Evolutionary conservation across 1,140 invertebrate species (phyloP), one percentile per base, ranked within the genome.

Genomic region (Drosophila pachea): DNA sequence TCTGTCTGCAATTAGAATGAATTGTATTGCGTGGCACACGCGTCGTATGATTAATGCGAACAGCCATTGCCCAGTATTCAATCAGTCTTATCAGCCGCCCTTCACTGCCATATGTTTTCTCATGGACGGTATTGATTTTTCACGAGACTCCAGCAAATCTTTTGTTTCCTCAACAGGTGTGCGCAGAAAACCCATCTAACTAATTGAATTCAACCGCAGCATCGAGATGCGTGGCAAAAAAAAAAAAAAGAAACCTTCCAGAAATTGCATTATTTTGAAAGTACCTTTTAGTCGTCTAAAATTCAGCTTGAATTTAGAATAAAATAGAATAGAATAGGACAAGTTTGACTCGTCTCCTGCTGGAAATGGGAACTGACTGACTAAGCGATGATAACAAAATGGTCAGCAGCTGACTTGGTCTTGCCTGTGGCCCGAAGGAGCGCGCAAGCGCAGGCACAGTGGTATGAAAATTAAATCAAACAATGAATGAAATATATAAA

Each of bases 1-100:
- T 49, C 35, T 16, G 52, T n/a, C 78, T 83, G 63, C 55, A 86
- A 86, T 68, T 67, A 69, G 72, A 64, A 12, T 49, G 29, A 58
- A 60, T 29, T 48, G 53, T 14, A 9, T 71, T 65, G 73, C 81
- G 81, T 83, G 73, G 56, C 62, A 55, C 76, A 83, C 81, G 78
- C 63, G 69, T 76, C 79, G 76, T 79, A 76, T 83, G 79, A 74
- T 79, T 79, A 86, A 83, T 53, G 63, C 55, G 60, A 55, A 64
- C 49, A 54, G 22, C 36, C 61, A 58, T 50, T 47, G 43, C 47
- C 48, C 45, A 38, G 45, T 52, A 75, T 61, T 63, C 61, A 49
- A 65, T 66, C 58, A 11, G 38, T 54, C 63, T 68, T 73, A 74
- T 74, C 73, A 64, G 58, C 48, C 35, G 40, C 38, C 40, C n/a